These are phyloP conservation scores for Procavia capensis DNA, from an alignment of 2,113 vertebrate genomes.

Conservation along the genomic window DNA sequence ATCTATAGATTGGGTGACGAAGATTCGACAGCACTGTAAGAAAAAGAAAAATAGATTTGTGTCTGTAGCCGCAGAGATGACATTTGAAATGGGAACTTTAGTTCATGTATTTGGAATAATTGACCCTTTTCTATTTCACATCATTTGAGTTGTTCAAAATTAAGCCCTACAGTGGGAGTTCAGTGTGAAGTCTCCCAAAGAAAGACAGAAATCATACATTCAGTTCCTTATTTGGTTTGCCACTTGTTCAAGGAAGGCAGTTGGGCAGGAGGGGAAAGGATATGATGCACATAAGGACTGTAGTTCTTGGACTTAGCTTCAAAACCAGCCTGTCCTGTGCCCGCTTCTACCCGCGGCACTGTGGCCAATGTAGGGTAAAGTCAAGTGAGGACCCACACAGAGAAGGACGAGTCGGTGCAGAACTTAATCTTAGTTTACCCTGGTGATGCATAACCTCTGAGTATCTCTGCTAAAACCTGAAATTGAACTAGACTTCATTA, in stretches of 20 bases:
- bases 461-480: neutral
- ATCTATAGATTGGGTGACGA: neutral
- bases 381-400: neutral
- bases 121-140: slow-evolving; percentile 2
- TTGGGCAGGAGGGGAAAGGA: neutral
- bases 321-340: neutral
- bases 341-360: neutral
- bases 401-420: neutral
- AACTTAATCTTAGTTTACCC: neutral
- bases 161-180: neutral
- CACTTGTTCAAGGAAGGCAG: neutral
- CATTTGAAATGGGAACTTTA: neutral
- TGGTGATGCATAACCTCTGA: no score
- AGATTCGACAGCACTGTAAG: neutral
- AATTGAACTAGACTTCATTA: neutral
- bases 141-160: neutral
- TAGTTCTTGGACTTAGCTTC: neutral
- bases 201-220: neutral
- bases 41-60: neutral
- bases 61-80: neutral
- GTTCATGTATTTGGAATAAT: neutral
- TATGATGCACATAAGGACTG: neutral
- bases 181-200: neutral
- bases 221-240: neutral
- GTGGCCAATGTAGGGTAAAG: neutral